Evolutionary conservation across 2,113 vertebrate genomes (phyloP).

Genomic region (Ceyx cyanopectus): DNA sequence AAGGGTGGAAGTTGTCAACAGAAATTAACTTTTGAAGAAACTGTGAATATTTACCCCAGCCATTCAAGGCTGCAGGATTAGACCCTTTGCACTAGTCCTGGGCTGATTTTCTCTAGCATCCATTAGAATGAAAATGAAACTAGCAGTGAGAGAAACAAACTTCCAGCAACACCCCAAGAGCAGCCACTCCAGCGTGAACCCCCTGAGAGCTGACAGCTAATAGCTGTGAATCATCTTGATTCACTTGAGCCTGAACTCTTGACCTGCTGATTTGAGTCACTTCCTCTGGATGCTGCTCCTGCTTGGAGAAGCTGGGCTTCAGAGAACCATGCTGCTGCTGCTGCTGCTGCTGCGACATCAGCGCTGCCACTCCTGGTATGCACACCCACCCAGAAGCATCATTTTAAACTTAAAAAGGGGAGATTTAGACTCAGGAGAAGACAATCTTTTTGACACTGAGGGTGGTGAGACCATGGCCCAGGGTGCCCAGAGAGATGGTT

Average conservation of each 20-base stretch:
- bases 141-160: neutral
- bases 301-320: neutral
- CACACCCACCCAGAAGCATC: accelerated
- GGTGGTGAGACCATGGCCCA: neutral
- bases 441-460: neutral
- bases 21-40: neutral
- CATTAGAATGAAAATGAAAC: neutral
- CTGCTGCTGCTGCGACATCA: accelerated
- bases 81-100: neutral
- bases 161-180: neutral
- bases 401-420: neutral
- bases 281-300: neutral
- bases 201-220: neutral
- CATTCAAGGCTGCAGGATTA: accelerated
- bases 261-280: neutral
- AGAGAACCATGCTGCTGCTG: accelerated
- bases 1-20: neutral
- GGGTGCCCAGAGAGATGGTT: neutral
- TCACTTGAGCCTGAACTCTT: neutral
- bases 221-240: neutral
- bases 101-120: neutral
- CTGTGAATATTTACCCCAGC: neutral
- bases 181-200: neutral
- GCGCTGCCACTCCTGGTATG: accelerated
- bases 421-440: neutral